A percentile compares a stretch with the other conserved stretches of the same genome.
Evolutionary conservation across 2,888 invertebrate species (phyloP).

Genomic region (Lydus trimaculatus): DNA sequence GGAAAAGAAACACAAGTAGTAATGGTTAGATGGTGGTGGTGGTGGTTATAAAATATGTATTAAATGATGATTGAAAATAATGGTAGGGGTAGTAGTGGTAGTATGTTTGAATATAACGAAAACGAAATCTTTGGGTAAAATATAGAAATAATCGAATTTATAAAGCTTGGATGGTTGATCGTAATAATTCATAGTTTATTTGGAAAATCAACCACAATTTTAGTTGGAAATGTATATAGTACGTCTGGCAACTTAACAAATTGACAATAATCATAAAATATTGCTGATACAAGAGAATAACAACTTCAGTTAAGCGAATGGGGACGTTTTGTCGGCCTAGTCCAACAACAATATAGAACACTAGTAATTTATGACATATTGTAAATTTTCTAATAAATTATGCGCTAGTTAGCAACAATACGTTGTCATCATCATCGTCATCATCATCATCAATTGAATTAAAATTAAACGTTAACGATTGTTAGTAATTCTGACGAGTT

Average conservation of each 20-base stretch:
- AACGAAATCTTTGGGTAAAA: constrained; percentile 42
- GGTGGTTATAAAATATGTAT: neutral
- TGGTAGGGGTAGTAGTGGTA: too few relatives aligned
- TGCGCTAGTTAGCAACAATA: neutral
- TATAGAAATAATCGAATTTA: constrained; percentile 53
- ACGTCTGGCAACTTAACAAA: too few relatives aligned
- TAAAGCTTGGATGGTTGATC: constrained; percentile 37
- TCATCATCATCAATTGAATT: neutral
- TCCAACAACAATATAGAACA: too few relatives aligned
- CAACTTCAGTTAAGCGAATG: too few relatives aligned
- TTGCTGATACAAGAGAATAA: too few relatives aligned
- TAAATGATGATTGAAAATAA: constrained; percentile 55
- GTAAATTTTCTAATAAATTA: neutral
- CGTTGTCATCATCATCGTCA: too few relatives aligned
- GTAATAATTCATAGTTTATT: too few relatives aligned
- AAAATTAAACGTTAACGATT: neutral
- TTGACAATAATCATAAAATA: too few relatives aligned
- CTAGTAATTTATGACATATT: too few relatives aligned
- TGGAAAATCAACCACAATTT: too few relatives aligned
- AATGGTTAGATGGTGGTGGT: constrained; percentile 44
- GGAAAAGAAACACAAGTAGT: constrained; percentile 52
- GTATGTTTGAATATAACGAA: constrained; percentile 28
- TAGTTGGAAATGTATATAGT: too few relatives aligned
- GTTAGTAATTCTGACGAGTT: constrained; percentile 20
- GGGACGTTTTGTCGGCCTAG: too few relatives aligned